Evolutionary conservation across 2,797 vertebrate genomes (phyloP).

Genomic region (Anableps anableps): DNA sequence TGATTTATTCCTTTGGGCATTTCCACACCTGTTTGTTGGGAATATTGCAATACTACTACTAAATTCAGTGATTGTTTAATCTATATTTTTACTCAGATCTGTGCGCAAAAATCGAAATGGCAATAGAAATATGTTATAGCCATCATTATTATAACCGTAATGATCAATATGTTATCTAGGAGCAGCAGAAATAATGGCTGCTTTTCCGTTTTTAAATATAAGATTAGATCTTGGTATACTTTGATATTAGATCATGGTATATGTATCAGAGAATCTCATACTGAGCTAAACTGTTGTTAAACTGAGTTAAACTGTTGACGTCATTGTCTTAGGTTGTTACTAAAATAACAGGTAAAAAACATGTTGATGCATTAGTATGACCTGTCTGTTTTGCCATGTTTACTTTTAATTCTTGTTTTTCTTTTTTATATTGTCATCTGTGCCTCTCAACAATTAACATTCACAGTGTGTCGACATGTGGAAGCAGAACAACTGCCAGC

Average conservation of each 20-base stretch:
- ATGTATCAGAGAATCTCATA: neutral
- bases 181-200: neutral
- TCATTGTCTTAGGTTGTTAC: no score
- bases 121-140: neutral
- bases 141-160: neutral
- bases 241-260: neutral
- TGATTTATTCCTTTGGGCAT: neutral
- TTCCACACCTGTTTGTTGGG: neutral
- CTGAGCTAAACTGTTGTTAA: neutral
- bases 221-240: neutral
- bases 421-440: constrained; percentile 8
- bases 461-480: constrained; percentile 96
- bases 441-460: constrained; percentile 31
- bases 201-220: neutral
- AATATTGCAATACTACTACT: neutral
- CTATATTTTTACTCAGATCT: neutral
- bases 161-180: neutral
- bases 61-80: neutral
- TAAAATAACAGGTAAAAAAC: neutral
- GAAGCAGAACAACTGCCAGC: constrained; percentile 93
- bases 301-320: no score
- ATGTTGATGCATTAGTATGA: neutral
- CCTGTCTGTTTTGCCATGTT: neutral
- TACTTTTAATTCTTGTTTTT: constrained; percentile 1
- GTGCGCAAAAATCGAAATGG: neutral